Evolutionary conservation across 2,113 vertebrate species (phyloP).

Genomic region (Barnardius zonarius): DNA sequence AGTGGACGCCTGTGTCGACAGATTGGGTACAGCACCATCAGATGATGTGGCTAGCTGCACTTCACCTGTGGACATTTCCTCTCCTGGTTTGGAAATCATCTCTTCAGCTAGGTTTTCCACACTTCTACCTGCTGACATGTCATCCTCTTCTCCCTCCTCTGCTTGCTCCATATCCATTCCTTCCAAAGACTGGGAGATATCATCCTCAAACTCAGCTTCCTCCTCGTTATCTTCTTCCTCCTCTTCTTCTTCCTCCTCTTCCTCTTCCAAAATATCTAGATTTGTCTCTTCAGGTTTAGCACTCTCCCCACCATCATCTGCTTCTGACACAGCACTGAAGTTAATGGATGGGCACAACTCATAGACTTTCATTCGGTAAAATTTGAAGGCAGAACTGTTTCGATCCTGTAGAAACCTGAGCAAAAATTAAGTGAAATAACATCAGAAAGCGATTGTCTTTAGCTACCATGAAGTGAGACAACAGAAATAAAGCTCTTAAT

Average conservation of each 20-base stretch:
- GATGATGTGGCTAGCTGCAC: neutral
- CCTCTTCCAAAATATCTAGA: neutral
- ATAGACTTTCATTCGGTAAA: slow-evolving; percentile 74
- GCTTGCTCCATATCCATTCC: slow-evolving; percentile 28
- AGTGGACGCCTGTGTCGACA: slow-evolving; percentile 46
- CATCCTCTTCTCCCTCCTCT: slow-evolving; percentile 59
- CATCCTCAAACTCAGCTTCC: slow-evolving; percentile 40
- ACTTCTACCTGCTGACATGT: slow-evolving; percentile 29
- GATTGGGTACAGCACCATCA: slow-evolving; percentile 5
- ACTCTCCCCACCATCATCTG: neutral
- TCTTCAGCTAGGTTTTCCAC: slow-evolving; percentile 8
- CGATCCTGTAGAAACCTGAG: slow-evolving; percentile 78
- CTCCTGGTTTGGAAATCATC: neutral
- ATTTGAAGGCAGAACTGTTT: slow-evolving; percentile 75
- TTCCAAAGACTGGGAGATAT: slow-evolving; percentile 21
- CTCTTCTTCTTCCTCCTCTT: slow-evolving; percentile 27
- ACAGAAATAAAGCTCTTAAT: neutral
- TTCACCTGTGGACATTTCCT: neutral
- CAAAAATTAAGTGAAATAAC: neutral
- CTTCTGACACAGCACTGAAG: slow-evolving; percentile 13
- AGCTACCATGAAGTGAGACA: neutral
- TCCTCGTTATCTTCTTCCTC: slow-evolving; percentile 48
- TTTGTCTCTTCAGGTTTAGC: neutral
- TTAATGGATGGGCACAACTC: slow-evolving; percentile 73
- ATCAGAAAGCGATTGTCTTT: neutral